Evolutionary conservation across 1,140 invertebrate species (phyloP), one percentile per base, ranked within the genome.

Genomic region (Chlorops oryzae): DNA sequence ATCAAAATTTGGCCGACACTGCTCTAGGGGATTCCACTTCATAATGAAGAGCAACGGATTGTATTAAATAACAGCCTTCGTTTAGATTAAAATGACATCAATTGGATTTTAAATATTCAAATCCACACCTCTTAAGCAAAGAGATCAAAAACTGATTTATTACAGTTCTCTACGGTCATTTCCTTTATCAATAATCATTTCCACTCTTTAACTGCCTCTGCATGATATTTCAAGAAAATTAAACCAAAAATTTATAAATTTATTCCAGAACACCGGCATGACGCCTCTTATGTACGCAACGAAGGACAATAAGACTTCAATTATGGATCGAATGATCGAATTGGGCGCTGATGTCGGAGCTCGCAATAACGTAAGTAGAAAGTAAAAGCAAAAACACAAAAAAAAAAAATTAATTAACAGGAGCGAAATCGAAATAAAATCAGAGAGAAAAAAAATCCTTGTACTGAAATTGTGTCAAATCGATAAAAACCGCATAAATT

Each of bases 211-310:
- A 32, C n/a, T n/a, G n/a, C n/a, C n/a, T n/a, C n/a, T n/a, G n/a
- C n/a, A n/a, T n/a, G n/a, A n/a, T n/a, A n/a, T n/a, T n/a, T n/a
- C n/a, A n/a, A n/a, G n/a, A n/a, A n/a, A n/a, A n/a, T n/a, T n/a
- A n/a, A n/a, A n/a, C n/a, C n/a, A n/a, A n/a, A n/a, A n/a, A n/a
- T n/a, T n/a, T n/a, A n/a, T n/a, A n/a, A n/a, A n/a, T n/a, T 32
- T 18, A 6, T 74, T 80, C 52, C 77, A 95, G 92, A 80, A 81
- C 25, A 92, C 85, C 28, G 92, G 91, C 37, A 90, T 92, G 84
- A 96, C 92, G 42, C 90, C 93, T 3, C 75, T 97, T 53, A 96
- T 97, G 92, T 88, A 88, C 63, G 92, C 91, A 1, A 90, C 94
- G 0, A 92, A 92, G 75, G 94, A 98, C 70, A 97, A 96, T 72